Conservation (phyloP, 2,888 invertebrate genomes). For the Cepaea hortensis region DNA sequence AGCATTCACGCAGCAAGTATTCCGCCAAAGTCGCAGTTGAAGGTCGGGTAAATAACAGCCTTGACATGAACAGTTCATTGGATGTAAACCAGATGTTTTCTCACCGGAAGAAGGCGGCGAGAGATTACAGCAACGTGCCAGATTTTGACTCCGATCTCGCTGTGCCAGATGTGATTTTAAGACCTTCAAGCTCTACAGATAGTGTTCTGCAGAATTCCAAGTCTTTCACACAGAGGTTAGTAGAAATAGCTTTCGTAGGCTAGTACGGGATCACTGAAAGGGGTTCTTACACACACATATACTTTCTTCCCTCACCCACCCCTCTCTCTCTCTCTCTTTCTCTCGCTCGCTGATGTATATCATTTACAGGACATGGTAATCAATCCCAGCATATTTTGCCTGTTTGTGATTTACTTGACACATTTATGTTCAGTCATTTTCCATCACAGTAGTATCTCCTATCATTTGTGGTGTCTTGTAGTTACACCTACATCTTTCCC, state of each 20-base stretch:
- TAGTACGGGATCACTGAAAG: no score
- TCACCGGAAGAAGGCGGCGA: neutral
- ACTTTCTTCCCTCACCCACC: no score
- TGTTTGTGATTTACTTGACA: no score
- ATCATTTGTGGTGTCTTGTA: no score
- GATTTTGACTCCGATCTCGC: neutral
- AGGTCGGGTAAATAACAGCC: neutral
- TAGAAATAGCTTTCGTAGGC: neutral
- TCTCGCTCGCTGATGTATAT: no score
- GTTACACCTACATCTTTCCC: no score
- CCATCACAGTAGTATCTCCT: no score
- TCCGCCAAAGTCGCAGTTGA: neutral
- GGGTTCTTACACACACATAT: no score
- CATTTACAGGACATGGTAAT: no score
- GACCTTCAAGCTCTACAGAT: neutral
- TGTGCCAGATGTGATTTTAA: neutral
- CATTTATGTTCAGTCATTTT: no score
- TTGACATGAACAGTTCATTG: constrained; percentile 23
- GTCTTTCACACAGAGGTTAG: constrained; percentile 23
- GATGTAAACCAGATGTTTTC: neutral
- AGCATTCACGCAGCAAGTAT: neutral
- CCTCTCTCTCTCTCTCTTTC: no score
- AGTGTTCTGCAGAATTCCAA: neutral
- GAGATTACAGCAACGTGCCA: neutral
- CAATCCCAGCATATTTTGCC: no score